phyloP scores from a whole-genome alignment of 2,888 invertebrate species.

The Nomada hirtipes region DNA sequence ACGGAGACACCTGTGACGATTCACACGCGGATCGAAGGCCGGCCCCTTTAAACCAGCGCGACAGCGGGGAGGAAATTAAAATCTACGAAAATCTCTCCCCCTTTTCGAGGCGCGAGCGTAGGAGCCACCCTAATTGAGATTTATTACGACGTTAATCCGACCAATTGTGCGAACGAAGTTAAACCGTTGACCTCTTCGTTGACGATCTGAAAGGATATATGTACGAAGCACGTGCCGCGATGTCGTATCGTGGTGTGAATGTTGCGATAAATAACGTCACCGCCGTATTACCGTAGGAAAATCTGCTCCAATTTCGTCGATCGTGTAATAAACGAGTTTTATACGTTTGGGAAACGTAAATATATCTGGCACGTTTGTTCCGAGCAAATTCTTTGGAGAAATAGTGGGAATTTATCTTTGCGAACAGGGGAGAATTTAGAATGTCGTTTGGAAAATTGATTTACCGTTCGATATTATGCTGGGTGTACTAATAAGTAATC shows the following conservation, averaged over 20 bases:
- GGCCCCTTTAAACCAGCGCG: not conserved
- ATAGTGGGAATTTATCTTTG: not conserved
- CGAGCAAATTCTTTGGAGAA: not conserved
- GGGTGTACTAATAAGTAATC: no score
- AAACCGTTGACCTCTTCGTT: conserved; percentile 80
- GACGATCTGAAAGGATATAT: conserved; percentile 61
- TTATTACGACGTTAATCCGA: conserved; percentile 80
- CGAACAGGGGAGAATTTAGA: not conserved
- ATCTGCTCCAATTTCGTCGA: conserved; percentile 26
- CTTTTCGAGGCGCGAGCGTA: conserved; percentile 29
- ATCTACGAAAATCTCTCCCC: conserved; percentile 61
- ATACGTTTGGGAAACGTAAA: not conserved
- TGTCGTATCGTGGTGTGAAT: conserved; percentile 9
- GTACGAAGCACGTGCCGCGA: conserved; percentile 72
- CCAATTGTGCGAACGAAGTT: conserved; percentile 82
- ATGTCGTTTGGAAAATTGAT: no score
- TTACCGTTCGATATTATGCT: no score
- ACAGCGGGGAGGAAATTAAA: conserved; percentile 21
- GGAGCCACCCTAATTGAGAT: conserved; percentile 78
- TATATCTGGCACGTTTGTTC: not conserved
- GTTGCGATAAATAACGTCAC: conserved; percentile 36
- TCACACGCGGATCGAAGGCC: conserved; percentile 18
- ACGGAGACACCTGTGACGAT: conserved; percentile 18
- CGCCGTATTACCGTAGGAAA: conserved; percentile 21
- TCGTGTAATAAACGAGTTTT: not conserved